These are phyloP conservation scores for Fukomys damarensis DNA, from an alignment of 2,113 vertebrate species.

Conservation along the genomic window DNA sequence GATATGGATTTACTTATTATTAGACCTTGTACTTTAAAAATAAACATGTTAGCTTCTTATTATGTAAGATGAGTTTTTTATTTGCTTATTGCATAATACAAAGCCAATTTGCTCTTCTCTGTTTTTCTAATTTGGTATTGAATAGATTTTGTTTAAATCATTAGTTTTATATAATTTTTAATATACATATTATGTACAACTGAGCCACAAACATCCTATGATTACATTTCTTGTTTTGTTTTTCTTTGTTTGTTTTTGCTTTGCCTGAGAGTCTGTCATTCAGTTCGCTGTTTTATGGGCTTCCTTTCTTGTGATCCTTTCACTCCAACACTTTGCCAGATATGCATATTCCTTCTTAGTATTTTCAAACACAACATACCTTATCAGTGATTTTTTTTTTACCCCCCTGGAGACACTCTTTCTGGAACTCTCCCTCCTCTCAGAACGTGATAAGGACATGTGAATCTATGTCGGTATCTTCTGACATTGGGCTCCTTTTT, in stretches of 20 bases:
- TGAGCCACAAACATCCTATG: background rate
- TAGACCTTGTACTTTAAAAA: background rate
- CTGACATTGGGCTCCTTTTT: background rate
- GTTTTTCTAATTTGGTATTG: background rate
- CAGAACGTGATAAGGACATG: background rate
- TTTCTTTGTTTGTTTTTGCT: background rate
- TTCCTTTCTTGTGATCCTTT: background rate
- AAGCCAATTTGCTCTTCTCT: background rate
- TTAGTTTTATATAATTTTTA: constrained; percentile 2
- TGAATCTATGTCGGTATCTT: background rate
- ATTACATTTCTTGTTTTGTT: background rate
- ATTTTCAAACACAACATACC: background rate
- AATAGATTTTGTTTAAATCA: constrained; percentile 6
- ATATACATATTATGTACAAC: background rate
- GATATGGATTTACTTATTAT: background rate
- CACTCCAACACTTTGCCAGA: background rate
- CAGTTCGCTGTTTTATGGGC: background rate
- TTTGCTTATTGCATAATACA: background rate
- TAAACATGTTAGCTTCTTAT: background rate
- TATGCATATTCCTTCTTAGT: constrained; percentile 35
- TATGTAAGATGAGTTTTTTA: background rate
- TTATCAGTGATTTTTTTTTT: background rate
- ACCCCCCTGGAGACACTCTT: background rate
- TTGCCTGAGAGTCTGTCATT: constrained; percentile 34
- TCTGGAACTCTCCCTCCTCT: background rate